Conservation (phyloP, 2,797 vertebrate genomes). For the Rhinella marina region DNA sequence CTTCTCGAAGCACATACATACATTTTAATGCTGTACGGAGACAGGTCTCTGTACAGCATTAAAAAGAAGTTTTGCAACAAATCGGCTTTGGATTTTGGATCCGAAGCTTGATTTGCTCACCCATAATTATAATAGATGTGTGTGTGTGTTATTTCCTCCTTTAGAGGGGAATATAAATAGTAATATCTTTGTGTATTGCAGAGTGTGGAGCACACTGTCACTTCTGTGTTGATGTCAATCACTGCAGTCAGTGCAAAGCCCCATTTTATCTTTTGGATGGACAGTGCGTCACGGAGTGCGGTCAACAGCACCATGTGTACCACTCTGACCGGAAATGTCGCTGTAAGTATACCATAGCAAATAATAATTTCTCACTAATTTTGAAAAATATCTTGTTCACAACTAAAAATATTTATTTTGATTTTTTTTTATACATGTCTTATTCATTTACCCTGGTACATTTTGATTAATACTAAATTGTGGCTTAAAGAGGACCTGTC, state of each 20-base stretch:
- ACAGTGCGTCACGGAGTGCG: conserved; percentile 81
- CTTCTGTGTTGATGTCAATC: conserved; percentile 74
- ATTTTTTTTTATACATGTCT: too few species aligned
- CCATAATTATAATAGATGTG: neutral
- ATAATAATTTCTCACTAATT: neutral
- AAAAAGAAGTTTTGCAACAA: too few species aligned
- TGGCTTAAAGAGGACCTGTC: too few species aligned
- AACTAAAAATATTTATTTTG: neutral
- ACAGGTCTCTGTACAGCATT: too few species aligned
- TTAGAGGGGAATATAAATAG: neutral
- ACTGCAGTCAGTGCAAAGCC: conserved; percentile 79
- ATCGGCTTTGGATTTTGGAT: too few species aligned
- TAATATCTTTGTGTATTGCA: conserved; percentile 64
- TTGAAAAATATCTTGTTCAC: neutral
- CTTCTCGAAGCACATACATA: too few species aligned
- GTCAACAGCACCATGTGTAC: conserved; percentile 75
- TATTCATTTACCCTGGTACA: too few species aligned
- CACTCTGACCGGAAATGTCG: conserved; percentile 70
- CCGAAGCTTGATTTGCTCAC: too few species aligned
- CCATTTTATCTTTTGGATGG: conserved; percentile 76
- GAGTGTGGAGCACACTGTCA: conserved; percentile 84
- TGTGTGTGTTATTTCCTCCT: neutral
- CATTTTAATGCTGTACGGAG: too few species aligned
- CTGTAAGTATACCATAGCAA: conserved; percentile 72
- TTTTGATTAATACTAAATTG: too few species aligned